Base-by-base conservation (phyloP, 1,140 invertebrate genomes). In the Lucilia sericata region DNA sequence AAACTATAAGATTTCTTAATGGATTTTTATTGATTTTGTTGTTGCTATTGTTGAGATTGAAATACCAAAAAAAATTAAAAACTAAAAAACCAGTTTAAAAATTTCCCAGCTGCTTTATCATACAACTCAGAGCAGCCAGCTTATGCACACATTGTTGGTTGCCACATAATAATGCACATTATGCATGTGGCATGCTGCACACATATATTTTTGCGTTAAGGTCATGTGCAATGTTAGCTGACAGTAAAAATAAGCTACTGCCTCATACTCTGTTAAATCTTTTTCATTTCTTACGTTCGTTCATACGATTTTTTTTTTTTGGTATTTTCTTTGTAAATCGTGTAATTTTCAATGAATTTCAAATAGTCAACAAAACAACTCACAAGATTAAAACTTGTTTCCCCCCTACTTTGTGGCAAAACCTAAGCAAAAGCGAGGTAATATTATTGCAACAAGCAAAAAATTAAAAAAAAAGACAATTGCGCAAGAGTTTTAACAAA, bases 11-110 rank as follows among this genome's bases (percentile, higher is more conserved):
- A 60, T 12, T 70, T 12, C 21, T 70, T 70, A 70, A 70, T 70
- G 65, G 55, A 70, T 70, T 70, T 70, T 70, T 70, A 70, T 70
- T 70, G 65, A 70, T 70, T 70, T 60, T 25, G 51, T 55, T 55
- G 7, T 12, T 55, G 51, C 25, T 30, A 30, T 30, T 55, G 10
- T 30, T 19, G 21, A 7, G 0, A 42, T 10, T 2, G 7, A 42
- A 42, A 42, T 42, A 2, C 42, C 5, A 10, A 42, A 10, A 42
- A 10, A 7, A 10, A 42, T 10, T 8, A 42, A 36, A 36, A 36
- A 42, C 65, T 42, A 81, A 10, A 42, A 88, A 89, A 89, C 88
- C 88, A 86, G 88, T 89, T 89, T 60, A 81, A 65, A 85, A 85
- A 86, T 89, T 88, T 87, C 87, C 88, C 88, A 86, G 86, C 83